A percentile compares a stretch with the other conserved stretches of the same genome.
phyloP scores from a whole-genome alignment of 35 echinoderm and acorn worm genomes.

The Ophiothrix spiculata region DNA sequence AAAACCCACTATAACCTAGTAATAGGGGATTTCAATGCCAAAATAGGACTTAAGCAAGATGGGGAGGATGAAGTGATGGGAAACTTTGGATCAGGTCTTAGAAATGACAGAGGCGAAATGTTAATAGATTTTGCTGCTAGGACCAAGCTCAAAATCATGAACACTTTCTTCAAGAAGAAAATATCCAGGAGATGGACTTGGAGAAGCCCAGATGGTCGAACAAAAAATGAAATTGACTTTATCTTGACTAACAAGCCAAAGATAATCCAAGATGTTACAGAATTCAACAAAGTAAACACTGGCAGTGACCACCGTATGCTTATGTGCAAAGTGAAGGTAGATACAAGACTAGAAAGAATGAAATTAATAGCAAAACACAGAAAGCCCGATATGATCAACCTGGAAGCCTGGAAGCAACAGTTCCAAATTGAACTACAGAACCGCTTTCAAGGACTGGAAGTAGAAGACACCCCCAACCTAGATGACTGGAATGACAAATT shows the following conservation, averaged over 20 bases:
- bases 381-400: neutral
- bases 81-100: conserved; percentile 17
- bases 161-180: conserved; percentile 24
- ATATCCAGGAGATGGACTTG: conserved; percentile 28
- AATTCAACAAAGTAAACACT: conserved; percentile 5
- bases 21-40: conserved; percentile 2
- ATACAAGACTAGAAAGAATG: conserved; percentile 24
- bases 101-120: conserved; percentile 28
- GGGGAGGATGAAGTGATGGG: conserved; percentile 17
- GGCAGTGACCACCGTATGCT: conserved; percentile 29
- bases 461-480: neutral
- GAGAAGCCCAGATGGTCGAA: conserved; percentile 9
- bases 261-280: neutral
- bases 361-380: conserved; percentile 25
- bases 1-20: neutral
- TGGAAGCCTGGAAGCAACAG: too few species aligned
- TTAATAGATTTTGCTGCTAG: conserved; percentile 7
- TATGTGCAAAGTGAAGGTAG: conserved; percentile 11
- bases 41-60: neutral
- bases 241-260: conserved; percentile 1
- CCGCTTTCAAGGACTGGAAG: too few species aligned
- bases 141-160: conserved; percentile 33
- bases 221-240: conserved; percentile 42
- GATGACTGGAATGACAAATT: neutral
- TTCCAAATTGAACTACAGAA: too few species aligned